A percentile compares a stretch with the other conserved stretches of the same genome.
Conservation (phyloP, 2,113 vertebrate genomes). For the Microcebus tavaratra region DNA sequence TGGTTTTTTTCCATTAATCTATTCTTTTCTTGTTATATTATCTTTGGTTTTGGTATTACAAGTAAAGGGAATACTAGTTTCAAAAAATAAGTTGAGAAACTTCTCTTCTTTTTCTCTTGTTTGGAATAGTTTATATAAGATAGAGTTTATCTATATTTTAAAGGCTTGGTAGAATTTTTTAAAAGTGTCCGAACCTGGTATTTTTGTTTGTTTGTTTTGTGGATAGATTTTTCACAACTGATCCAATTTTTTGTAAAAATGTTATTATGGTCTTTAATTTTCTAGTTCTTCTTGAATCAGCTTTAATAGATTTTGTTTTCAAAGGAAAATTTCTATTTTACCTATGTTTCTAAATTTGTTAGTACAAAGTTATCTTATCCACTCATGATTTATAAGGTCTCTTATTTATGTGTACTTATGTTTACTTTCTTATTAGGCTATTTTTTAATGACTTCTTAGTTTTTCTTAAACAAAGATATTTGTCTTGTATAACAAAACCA, state of each 20-base stretch:
- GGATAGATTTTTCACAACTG: neutral
- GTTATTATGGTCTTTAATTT: neutral
- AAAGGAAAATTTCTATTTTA: neutral
- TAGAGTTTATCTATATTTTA: neutral
- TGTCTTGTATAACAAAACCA: neutral
- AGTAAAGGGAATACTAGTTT: neutral
- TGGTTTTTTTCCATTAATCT: neutral
- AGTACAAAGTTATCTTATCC: neutral
- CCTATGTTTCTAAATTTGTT: slow-evolving; percentile 12
- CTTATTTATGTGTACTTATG: neutral
- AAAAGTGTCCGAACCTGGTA: neutral
- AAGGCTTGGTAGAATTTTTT: neutral
- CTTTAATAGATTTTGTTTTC: neutral
- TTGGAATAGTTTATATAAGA: neutral
- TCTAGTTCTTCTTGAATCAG: neutral
- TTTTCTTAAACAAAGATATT: neutral
- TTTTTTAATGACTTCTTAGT: neutral
- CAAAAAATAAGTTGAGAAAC: neutral
- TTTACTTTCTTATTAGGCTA: neutral
- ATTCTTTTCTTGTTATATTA: neutral
- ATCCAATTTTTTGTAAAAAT: neutral
- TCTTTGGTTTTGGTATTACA: neutral
- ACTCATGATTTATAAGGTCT: neutral
- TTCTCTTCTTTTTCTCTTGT: neutral
- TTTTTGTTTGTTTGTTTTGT: neutral